Evolutionary conservation across 2,888 invertebrate species (phyloP).

Genomic region (Pediacus dermestoides): DNA sequence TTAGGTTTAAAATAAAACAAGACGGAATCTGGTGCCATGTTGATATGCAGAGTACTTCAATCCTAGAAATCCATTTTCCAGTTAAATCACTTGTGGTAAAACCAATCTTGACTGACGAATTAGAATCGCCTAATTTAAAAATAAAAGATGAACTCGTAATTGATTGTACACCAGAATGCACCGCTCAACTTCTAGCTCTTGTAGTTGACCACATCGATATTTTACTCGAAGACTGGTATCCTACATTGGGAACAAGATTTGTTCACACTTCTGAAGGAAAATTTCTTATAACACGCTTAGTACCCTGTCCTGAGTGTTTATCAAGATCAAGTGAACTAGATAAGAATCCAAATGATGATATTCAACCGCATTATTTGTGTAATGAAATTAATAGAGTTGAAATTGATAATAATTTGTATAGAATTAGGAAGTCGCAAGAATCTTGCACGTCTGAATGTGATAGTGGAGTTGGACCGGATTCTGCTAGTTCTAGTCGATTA

Average conservation of each 20-base stretch:
- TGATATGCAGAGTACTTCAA: constrained; percentile 73
- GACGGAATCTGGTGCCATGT: constrained; percentile 86
- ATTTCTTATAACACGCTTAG: constrained; percentile 87
- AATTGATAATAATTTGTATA: constrained; percentile 25
- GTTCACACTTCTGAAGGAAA: constrained; percentile 96
- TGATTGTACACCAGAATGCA: constrained; percentile 75
- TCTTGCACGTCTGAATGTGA: constrained; percentile 80
- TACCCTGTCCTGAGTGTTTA: constrained; percentile 89
- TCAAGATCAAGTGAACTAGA: constrained; percentile 48
- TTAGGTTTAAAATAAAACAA: constrained; percentile 69
- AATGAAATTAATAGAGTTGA: not conserved
- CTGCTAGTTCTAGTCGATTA: constrained; percentile 76
- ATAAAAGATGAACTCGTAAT: constrained; percentile 56
- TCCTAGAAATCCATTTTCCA: constrained; percentile 83
- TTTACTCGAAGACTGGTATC: constrained; percentile 97
- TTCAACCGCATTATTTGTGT: constrained; percentile 13
- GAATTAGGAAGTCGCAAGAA: constrained; percentile 61
- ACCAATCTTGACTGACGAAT: constrained; percentile 44
- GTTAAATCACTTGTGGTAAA: constrained; percentile 62
- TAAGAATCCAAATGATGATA: constrained; percentile 31
- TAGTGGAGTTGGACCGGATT: constrained; percentile 83
- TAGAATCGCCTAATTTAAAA: constrained; percentile 34
- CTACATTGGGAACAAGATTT: constrained; percentile 92
- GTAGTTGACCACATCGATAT: constrained; percentile 95
- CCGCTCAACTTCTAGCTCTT: constrained; percentile 79